Evolutionary conservation across 1,140 invertebrate species (phyloP).

Genomic region (Hylaeus anthracinus): DNA sequence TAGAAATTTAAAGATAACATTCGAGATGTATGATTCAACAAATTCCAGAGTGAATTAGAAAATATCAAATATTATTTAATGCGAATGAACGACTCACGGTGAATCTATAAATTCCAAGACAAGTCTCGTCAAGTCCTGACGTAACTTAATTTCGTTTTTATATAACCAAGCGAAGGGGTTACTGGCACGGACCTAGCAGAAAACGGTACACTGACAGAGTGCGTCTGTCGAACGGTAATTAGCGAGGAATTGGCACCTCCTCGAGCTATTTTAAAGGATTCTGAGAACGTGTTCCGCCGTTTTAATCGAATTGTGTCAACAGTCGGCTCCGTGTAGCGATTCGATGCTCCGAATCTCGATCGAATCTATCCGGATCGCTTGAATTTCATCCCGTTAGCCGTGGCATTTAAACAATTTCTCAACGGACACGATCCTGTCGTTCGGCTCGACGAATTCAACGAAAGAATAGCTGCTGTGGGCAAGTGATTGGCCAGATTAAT

Average conservation of each 20-base stretch:
- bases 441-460: not conserved
- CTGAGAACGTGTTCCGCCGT: slow-evolving; percentile 22
- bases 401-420: not conserved
- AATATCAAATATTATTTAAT: too few species aligned
- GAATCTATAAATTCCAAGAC: not conserved
- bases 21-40: too few species aligned
- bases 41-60: too few species aligned
- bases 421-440: not conserved
- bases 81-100: too few species aligned
- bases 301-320: slow-evolving; percentile 40
- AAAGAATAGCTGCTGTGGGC: too few species aligned
- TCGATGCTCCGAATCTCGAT: slow-evolving; percentile 5
- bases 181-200: slow-evolving; percentile 16
- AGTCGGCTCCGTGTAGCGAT: not conserved
- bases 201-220: slow-evolving; percentile 25
- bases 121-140: not conserved
- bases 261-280: slow-evolving; percentile 46
- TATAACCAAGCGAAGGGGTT: not conserved
- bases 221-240: slow-evolving; percentile 48
- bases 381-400: not conserved
- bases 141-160: slow-evolving; percentile 8
- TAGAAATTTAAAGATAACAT: too few species aligned
- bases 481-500: not conserved
- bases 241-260: slow-evolving; percentile 45
- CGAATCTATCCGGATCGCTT: not conserved